These are phyloP conservation scores for Argentina silus DNA, from an alignment of 2,797 vertebrate genomes.

Conservation along the genomic window DNA sequence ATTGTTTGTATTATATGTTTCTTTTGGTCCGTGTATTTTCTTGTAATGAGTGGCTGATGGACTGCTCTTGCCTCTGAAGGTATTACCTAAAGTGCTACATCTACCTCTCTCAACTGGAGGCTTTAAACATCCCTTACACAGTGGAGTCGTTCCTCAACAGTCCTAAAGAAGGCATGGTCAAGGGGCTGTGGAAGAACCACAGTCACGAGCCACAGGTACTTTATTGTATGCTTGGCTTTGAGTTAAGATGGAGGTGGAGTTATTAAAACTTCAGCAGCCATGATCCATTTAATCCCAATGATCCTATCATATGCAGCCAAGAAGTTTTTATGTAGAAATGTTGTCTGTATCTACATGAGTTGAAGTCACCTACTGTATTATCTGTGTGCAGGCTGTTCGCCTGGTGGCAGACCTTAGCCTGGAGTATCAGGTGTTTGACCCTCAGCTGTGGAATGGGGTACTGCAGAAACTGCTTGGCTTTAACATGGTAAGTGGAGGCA, in stretches of 20 bases:
- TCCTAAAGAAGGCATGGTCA: slow-evolving; percentile 95
- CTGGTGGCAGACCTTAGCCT: slow-evolving; percentile 91
- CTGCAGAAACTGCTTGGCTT: slow-evolving; percentile 92
- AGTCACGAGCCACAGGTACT: slow-evolving; percentile 89
- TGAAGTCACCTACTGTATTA: not conserved
- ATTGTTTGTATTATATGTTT: not conserved
- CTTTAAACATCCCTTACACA: slow-evolving; percentile 91
- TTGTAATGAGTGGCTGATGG: not conserved
- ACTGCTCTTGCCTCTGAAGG: slow-evolving; percentile 63
- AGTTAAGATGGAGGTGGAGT: too few species aligned
- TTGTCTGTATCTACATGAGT: not conserved
- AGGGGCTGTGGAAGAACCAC: slow-evolving; percentile 98
- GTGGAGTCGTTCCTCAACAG: slow-evolving; percentile 89
- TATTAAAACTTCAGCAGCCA: too few species aligned
- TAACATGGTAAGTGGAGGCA: slow-evolving; percentile 81
- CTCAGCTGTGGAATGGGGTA: slow-evolving; percentile 90
- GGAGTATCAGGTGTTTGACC: slow-evolving; percentile 90
- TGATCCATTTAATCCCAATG: not conserved
- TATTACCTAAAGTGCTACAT: slow-evolving; percentile 88
- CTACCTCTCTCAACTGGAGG: slow-evolving; percentile 91
- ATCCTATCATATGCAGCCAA: not conserved
- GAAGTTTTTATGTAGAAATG: not conserved
- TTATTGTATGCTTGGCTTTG: too few species aligned
- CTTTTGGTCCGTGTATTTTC: not conserved
- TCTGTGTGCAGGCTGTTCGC: slow-evolving; percentile 81